Percentiles rank a stretch among this genome's conserved stretches.
Evolutionary conservation across 2,888 invertebrate species (phyloP).

Genomic region (Coelinius sp.): DNA sequence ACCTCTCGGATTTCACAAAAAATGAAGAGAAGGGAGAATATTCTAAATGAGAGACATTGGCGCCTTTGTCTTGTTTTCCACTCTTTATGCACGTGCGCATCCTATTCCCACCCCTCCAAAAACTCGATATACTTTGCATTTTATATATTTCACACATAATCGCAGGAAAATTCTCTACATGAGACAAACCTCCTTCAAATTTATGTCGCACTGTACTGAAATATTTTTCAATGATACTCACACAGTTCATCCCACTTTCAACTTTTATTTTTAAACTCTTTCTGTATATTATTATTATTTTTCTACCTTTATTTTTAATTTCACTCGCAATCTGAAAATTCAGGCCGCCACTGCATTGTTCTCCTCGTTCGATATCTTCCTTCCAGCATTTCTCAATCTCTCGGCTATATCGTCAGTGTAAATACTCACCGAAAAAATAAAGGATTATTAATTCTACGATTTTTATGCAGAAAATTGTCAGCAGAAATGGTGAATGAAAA

Average conservation of each 20-base stretch:
- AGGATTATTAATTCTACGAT: slow-evolving; percentile 12
- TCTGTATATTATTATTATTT: slow-evolving; percentile 3
- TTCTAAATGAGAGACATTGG: slow-evolving; percentile 15
- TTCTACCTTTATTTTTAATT: slow-evolving; percentile 17
- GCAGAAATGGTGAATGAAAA: background rate
- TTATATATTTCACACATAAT: slow-evolving; percentile 6
- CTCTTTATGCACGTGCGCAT: background rate
- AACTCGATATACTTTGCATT: background rate
- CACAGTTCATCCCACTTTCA: slow-evolving; percentile 9
- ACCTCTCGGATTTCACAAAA: background rate
- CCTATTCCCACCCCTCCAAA: background rate
- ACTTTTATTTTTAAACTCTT: slow-evolving; percentile 1
- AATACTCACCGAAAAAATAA: slow-evolving; percentile 19
- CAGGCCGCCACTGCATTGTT: slow-evolving; percentile 38
- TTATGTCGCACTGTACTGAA: slow-evolving; percentile 15
- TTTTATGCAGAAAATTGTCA: background rate
- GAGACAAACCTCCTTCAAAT: slow-evolving; percentile 17
- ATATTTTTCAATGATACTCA: slow-evolving; percentile 34
- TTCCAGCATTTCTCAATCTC: slow-evolving; percentile 10
- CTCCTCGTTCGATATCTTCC: slow-evolving; percentile 33
- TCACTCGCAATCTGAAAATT: slow-evolving; percentile 26
- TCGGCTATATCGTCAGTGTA: background rate
- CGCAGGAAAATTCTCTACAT: slow-evolving; percentile 20
- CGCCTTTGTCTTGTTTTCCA: slow-evolving; percentile 8
- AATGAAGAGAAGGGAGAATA: background rate